phyloP scores from a whole-genome alignment of 2,113 vertebrate genomes.

The Campylomormyrus numenius region DNA sequence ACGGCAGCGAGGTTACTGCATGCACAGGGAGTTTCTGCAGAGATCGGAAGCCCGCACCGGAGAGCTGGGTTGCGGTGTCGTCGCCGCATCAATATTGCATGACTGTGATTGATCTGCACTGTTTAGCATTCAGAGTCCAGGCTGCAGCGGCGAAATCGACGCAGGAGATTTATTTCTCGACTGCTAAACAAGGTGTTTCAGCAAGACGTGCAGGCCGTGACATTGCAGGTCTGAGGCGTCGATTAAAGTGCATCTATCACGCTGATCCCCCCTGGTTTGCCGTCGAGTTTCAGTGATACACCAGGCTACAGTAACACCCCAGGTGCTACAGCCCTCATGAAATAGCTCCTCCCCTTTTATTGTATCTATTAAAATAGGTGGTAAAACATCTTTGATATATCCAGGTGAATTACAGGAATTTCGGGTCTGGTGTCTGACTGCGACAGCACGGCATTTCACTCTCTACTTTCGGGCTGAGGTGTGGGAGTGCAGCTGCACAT shows the following conservation, averaged over 20 bases:
- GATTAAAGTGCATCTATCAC: constrained; percentile 55
- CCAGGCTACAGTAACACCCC: too few species aligned
- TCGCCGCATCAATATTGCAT: neutral
- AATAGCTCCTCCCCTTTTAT: neutral
- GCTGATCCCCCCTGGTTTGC: constrained; percentile 41
- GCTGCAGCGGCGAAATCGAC: constrained; percentile 36
- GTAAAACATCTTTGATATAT: neutral
- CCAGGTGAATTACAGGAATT: neutral
- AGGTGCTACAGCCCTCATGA: neutral
- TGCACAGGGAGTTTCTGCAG: neutral
- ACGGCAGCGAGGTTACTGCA: neutral
- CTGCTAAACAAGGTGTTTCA: constrained; percentile 40
- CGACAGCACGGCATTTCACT: neutral
- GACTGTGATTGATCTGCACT: constrained; percentile 8
- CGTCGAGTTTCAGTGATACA: neutral
- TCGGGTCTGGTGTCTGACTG: neutral
- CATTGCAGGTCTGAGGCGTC: constrained; percentile 47
- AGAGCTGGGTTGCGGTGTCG: neutral
- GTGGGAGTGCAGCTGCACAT: neutral
- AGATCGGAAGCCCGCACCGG: neutral
- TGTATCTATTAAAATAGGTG: neutral
- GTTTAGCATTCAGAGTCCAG: constrained; percentile 23
- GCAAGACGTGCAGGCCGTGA: constrained; percentile 40
- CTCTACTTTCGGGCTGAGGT: neutral
- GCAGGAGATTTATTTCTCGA: constrained; percentile 43